Conservation (phyloP, 2,797 vertebrate species). For the Oryzias sinensis region DNA sequence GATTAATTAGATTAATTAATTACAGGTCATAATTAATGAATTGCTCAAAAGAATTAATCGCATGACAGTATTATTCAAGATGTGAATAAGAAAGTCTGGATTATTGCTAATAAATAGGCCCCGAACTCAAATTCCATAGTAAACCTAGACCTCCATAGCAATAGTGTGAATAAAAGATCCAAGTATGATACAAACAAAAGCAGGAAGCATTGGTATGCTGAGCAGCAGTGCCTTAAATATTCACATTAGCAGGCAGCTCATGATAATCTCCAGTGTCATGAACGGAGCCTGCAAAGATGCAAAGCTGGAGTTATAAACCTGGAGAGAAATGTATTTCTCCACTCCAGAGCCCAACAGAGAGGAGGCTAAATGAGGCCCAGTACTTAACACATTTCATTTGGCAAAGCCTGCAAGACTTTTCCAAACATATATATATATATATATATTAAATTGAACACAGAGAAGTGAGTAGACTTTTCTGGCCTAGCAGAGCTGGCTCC, state of each 20-base stretch:
- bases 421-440: background rate
- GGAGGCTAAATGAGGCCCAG: constrained; percentile 41
- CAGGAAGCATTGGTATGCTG: constrained; percentile 19
- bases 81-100: no score
- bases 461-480: constrained; percentile 13
- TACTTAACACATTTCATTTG: constrained; percentile 53
- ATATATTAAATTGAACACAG: constrained; percentile 4
- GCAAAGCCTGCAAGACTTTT: constrained; percentile 27
- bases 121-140: no score
- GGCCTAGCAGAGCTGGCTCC: constrained; percentile 28
- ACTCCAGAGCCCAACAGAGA: constrained; percentile 51
- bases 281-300: constrained; percentile 49
- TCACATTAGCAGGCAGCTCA: constrained; percentile 45
- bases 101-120: no score
- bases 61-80: no score
- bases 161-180: no score
- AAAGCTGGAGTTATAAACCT: constrained; percentile 50
- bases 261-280: constrained; percentile 59
- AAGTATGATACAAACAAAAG: background rate
- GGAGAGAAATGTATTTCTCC: constrained; percentile 63
- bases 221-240: constrained; percentile 13
- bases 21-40: no score
- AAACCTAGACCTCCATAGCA: no score
- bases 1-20: no score
- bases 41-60: no score